Evolutionary conservation across 2,113 vertebrate genomes (phyloP), one percentile per base, ranked within the genome.

Genomic region (Gymnocephalus cernua): DNA sequence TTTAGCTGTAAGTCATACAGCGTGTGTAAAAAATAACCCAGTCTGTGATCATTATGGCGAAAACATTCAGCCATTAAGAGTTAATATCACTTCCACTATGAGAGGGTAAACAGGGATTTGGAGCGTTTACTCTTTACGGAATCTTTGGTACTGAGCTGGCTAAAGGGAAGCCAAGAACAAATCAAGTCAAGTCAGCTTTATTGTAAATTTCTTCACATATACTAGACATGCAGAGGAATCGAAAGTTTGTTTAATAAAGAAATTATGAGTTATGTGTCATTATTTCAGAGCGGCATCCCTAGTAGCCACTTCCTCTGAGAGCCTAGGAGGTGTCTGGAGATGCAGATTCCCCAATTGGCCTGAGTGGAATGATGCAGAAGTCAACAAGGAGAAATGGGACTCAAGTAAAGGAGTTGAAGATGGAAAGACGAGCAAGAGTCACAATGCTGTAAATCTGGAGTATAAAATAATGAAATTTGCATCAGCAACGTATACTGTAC

Each of bases 331-430:
- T 47, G 58, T 80, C 8, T 92, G 77, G 78, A 96, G 85, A 59
- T 88, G 72, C 73, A 94, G 65, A 65, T 95, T 94, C 81, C 88
- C 94, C 4, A 87, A 98, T 71, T 99, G 97, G 97, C 96, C 97
- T 1, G 97, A 98, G 88, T 99, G 97, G 98, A 97, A 87, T 27
- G 97, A 99, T 76, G 89, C 92, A 2, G 97, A 98, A 50, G 85
- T 99, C 80, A 96, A 92, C 85, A 88, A 93, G 29, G 98, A 99
- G 91, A 99, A 97, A 89, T 99, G 97, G 97, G 96, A 98, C n/a
- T 16, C 72, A 12, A 91, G 80, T 53, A 97, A 96, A 94, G 53
- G 32, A 61, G 74, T 71, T 9, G 97, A 97, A 84, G 96, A 97
- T 56, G 94, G 92, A 54, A 98, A 96, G 88, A 1, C 68, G 3